Percentiles rank a stretch among this genome's conserved stretches.
Evolutionary conservation across 2,797 vertebrate species (phyloP).

Genomic region (Poecile montanus): DNA sequence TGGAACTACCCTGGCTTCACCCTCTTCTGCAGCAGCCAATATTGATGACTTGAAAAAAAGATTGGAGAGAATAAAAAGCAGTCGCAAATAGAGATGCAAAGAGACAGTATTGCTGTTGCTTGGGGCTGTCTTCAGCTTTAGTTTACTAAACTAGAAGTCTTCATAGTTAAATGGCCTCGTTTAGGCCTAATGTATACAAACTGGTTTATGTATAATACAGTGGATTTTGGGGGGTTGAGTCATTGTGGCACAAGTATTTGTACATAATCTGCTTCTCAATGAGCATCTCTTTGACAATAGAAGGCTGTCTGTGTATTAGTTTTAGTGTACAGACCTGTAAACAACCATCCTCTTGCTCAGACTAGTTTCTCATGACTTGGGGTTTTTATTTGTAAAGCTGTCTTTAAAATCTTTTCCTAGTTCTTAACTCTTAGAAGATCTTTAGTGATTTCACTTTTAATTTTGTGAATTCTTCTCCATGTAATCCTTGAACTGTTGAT

Average conservation of each 20-base stretch:
- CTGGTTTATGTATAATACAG: slow-evolving; percentile 80
- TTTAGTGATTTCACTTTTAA: slow-evolving; percentile 77
- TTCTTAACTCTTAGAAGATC: slow-evolving; percentile 78
- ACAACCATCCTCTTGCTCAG: slow-evolving; percentile 72
- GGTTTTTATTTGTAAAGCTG: slow-evolving; percentile 79
- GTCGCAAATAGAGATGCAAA: slow-evolving; percentile 84
- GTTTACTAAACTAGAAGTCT: slow-evolving; percentile 78
- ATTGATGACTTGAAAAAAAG: slow-evolving; percentile 99
- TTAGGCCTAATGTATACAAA: slow-evolving; percentile 77
- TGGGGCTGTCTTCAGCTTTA: slow-evolving; percentile 72
- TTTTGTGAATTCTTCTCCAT: slow-evolving; percentile 80
- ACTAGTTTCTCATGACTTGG: slow-evolving; percentile 70
- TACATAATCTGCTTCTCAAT: slow-evolving; percentile 83
- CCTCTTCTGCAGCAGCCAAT: slow-evolving; percentile 82
- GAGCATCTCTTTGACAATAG: slow-evolving; percentile 77
- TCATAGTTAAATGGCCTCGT: slow-evolving; percentile 73
- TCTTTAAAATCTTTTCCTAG: slow-evolving; percentile 75
- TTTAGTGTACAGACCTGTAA: slow-evolving; percentile 83
- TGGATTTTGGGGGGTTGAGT: slow-evolving; percentile 74
- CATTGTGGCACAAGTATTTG: slow-evolving; percentile 81
- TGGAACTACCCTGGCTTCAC: slow-evolving; percentile 80
- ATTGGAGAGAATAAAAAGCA: slow-evolving; percentile 98
- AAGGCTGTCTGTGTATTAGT: slow-evolving; percentile 80
- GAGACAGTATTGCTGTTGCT: slow-evolving; percentile 8
- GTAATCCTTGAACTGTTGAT: slow-evolving; percentile 81